phyloP scores from a whole-genome alignment of 1,140 invertebrate species.

The Psilanteris sp. region DNA sequence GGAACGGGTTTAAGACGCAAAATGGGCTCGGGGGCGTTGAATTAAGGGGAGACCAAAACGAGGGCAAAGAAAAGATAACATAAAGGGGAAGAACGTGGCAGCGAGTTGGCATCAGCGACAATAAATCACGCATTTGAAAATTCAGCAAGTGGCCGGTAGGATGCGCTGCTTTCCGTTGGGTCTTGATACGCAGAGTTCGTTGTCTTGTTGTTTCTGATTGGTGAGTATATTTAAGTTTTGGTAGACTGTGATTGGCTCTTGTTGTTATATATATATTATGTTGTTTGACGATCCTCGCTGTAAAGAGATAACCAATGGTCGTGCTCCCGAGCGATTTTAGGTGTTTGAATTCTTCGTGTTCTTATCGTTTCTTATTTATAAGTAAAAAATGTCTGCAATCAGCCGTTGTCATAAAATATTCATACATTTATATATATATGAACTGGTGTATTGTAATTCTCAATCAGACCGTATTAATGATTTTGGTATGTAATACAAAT shows the following conservation, averaged over 20 bases:
- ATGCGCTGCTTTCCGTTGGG: slow-evolving; percentile 27
- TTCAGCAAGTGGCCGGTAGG: slow-evolving; percentile 41
- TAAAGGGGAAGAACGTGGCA: slow-evolving; percentile 9
- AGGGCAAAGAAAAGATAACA: slow-evolving; percentile 3
- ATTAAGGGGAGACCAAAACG: not conserved
- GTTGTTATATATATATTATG: slow-evolving; percentile 14
- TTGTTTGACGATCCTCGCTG: slow-evolving; percentile 34
- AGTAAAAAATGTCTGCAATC: not conserved
- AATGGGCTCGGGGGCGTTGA: not conserved
- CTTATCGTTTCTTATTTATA: not conserved
- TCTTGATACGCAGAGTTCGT: slow-evolving; percentile 19
- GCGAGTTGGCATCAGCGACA: not conserved
- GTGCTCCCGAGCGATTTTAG: not conserved
- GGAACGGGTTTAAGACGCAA: not conserved
- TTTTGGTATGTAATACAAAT: too few species aligned
- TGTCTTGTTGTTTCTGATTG: slow-evolving; percentile 17
- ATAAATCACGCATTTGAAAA: slow-evolving; percentile 57
- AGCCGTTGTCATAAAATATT: too few species aligned
- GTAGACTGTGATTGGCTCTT: slow-evolving; percentile 29
- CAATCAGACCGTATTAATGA: too few species aligned
- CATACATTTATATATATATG: too few species aligned
- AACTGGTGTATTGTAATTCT: too few species aligned
- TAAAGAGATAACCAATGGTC: slow-evolving; percentile 2
- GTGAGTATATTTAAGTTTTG: slow-evolving; percentile 14
- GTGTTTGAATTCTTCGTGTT: slow-evolving; percentile 8